Conservation (phyloP, 2,888 invertebrate species). For the Cylindroiulus punctatus region DNA sequence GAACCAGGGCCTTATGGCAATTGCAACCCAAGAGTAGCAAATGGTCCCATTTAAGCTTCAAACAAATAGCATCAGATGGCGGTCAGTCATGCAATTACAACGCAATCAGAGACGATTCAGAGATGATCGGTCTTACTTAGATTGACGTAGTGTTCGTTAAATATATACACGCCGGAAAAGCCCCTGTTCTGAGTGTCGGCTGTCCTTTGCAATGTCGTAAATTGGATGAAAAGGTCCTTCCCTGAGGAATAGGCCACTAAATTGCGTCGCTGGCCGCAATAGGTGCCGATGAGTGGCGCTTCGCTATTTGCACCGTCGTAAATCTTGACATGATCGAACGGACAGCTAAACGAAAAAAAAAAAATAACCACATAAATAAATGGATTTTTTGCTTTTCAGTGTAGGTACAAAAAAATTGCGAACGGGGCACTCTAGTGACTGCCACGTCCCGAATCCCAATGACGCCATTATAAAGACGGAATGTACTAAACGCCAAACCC, state of each 20-base stretch:
- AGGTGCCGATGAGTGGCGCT: constrained; percentile 92
- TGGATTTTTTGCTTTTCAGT: neutral
- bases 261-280: constrained; percentile 97
- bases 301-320: constrained; percentile 92
- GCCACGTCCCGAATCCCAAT: neutral
- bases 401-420: neutral
- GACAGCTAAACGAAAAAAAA: constrained; percentile 78
- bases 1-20: too few relatives aligned
- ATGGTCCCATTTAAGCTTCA: too few relatives aligned
- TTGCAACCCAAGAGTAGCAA: too few relatives aligned
- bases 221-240: constrained; percentile 88
- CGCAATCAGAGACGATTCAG: too few relatives aligned
- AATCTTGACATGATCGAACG: constrained; percentile 97
- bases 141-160: constrained; percentile 98
- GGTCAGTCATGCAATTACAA: too few relatives aligned
- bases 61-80: too few relatives aligned
- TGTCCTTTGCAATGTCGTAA: constrained; percentile 88
- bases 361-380: constrained; percentile 54
- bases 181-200: constrained; percentile 97
- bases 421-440: neutral
- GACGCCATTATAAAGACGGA: neutral
- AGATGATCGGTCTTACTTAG: constrained; percentile 76
- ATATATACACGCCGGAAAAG: constrained; percentile 98
- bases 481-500: too few relatives aligned
- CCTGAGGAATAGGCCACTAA: constrained; percentile 94